These are phyloP conservation scores for Araneus ventricosus DNA, from an alignment of 1,140 invertebrate species.

Conservation along the genomic window DNA sequence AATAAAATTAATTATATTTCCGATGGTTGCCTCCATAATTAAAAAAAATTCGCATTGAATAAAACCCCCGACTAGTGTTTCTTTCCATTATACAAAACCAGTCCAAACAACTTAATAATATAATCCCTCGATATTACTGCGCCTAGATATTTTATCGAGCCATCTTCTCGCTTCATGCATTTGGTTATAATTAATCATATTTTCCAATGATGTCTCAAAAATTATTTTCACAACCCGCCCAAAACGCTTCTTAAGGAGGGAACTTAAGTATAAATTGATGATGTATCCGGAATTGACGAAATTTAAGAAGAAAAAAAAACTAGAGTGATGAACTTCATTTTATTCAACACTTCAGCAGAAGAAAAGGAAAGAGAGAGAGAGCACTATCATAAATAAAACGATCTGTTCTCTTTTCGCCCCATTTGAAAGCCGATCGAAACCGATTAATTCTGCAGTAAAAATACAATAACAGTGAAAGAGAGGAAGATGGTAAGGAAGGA, in stretches of 20 bases:
- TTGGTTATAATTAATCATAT: too few species aligned
- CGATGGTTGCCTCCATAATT: too few species aligned
- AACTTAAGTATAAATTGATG: neutral
- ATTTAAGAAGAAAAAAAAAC: neutral
- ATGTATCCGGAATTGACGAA: neutral
- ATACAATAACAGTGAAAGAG: conserved; percentile 52
- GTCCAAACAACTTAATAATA: too few species aligned
- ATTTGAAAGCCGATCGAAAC: conserved; percentile 65
- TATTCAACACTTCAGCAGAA: conserved; percentile 38
- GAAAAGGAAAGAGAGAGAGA: neutral
- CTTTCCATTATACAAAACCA: too few species aligned
- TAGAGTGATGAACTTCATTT: conserved; percentile 27
- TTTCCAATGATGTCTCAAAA: neutral
- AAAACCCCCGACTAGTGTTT: too few species aligned
- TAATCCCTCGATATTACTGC: too few species aligned
- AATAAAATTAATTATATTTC: too few species aligned
- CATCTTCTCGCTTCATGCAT: too few species aligned
- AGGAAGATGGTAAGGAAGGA: neutral
- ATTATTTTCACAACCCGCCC: neutral
- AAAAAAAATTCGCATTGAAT: too few species aligned
- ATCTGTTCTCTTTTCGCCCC: conserved; percentile 41
- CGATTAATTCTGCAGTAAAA: conserved; percentile 61
- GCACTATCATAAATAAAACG: conserved; percentile 52
- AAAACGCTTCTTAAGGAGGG: neutral
- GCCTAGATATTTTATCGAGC: too few species aligned